Evolutionary conservation across 2,888 invertebrate species (phyloP), one percentile per base, ranked within the genome.

Genomic region (Julus scanicus): DNA sequence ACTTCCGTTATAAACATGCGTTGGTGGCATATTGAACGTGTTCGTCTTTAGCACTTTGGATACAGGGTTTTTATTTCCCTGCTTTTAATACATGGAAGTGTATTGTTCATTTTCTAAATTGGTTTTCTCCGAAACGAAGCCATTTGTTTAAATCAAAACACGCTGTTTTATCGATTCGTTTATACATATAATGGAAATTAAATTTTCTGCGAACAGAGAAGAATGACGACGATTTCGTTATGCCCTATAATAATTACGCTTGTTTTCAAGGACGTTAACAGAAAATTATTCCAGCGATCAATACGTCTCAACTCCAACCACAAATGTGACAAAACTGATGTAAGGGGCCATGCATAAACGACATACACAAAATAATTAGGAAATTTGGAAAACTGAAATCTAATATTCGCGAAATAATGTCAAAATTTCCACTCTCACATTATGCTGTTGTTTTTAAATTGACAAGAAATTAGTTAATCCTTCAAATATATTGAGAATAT

Each of bases 91-190:
- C 80, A 20, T 13, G 80, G 80, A 80, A 80, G 80, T 80, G 80
- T 15, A 80, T 80, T 80, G 80, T 80, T 80, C 80, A 80, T 80
- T 80, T 80, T 37, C 80, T 20, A 80, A 80, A 80, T 80, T 80
- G 80, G 80, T 80, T 80, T 80, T 80, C 80, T 80, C 11, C 37
- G 80, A 80, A 80, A 80, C 80, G 80, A 80, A 80, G 80, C 80
- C 80, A 80, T 80, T 80, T 80, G 80, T 37, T 80, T 80, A 80
- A 80, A 80, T 80, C 80, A 80, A 80, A 80, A 80, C 80, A 80
- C 37, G 80, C 37, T 29, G 80, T 80, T 80, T 80, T 80, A 80
- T 80, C 80, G 80, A 80, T 80, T 80, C 80, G 80, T 80, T 80
- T 80, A 80, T 29, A 80, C 37, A 37, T 11, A 37, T 80, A 29